Conservation (phyloP, 2,797 vertebrate species). For the Coranthus polyacanthus region DNA sequence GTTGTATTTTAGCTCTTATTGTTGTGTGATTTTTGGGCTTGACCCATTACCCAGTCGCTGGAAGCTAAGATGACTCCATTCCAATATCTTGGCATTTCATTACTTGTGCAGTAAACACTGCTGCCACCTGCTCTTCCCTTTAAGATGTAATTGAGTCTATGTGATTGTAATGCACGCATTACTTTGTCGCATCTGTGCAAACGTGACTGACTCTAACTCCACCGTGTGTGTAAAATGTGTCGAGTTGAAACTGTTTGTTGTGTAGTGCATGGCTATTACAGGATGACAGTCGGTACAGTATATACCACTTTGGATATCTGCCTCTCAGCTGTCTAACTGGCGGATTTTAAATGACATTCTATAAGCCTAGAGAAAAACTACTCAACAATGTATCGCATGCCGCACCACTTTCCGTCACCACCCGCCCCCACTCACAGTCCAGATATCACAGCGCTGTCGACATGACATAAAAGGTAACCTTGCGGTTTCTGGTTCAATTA, state of each 20-base stretch:
- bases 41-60: slow-evolving; percentile 94
- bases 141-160: slow-evolving; percentile 72
- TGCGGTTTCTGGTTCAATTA: slow-evolving; percentile 84
- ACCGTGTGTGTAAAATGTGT: slow-evolving; percentile 61
- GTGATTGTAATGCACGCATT: slow-evolving; percentile 73
- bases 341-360: slow-evolving; percentile 71
- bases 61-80: slow-evolving; percentile 72
- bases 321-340: slow-evolving; percentile 68
- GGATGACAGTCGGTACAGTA: slow-evolving; percentile 55
- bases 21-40: slow-evolving; percentile 95
- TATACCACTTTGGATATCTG: slow-evolving; percentile 67
- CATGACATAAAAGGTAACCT: slow-evolving; percentile 84
- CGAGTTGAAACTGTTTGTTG: slow-evolving; percentile 71
- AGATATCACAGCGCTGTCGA: slow-evolving; percentile 72
- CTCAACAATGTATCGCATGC: slow-evolving; percentile 72
- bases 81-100: slow-evolving; percentile 61
- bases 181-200: slow-evolving; percentile 76
- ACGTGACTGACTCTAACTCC: slow-evolving; percentile 61
- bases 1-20: slow-evolving; percentile 97
- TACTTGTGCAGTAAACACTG: slow-evolving; percentile 45
- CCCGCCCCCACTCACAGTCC: slow-evolving; percentile 53
- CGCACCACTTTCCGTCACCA: slow-evolving; percentile 41
- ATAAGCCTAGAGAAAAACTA: slow-evolving; percentile 69
- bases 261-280: slow-evolving; percentile 77
- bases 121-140: slow-evolving; percentile 62